Base-by-base conservation (phyloP, 2,113 vertebrate genomes). In the Cyanocitta stelleri region DNA sequence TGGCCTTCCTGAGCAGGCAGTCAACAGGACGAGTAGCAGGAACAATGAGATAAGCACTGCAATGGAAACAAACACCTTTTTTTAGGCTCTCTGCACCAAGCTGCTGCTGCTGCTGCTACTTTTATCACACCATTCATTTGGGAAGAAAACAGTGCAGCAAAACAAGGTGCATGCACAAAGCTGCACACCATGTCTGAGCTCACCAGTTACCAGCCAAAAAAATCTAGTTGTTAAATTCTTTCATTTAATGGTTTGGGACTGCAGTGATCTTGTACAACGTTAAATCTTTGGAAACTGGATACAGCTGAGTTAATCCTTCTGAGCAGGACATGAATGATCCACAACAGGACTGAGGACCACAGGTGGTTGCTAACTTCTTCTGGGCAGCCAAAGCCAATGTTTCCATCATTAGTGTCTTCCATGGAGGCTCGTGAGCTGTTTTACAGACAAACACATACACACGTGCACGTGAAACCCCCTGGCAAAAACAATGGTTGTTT, bases 401-500 rank as follows among this genome's bases (percentile, higher is more conserved):
- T 81, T 75, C 30, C 48, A 55, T 56, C 1, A 1, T 6, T 41
- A 13, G 2, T 1, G 21, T 46, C 73, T 72, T 81, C 68, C 26
- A 21, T 37, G 23, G 67, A 82, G 58, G 35, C 39, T 73, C n/a
- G 58, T 54, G 81, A 71, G 76, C 58, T 86, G 30, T 84, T 94
- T 90, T 75, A 62, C 52, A 92, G 72, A 90, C 52, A 93, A 94
- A 95, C 48, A 93, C 46, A 92, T 17, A 82, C 43, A 63, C 92
- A 91, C 44, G 17, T 96, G 93, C 75, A 79, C 1, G 1, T 77
- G 87, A 88, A 95, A 81, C 61, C 83, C 44, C 73, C 49, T 77
- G 61, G 92, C 92, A 94, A 93, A 96, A 96, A 90, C 92, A 96
- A 84, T 85, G 76, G 90, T 49, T 92, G 88, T 46, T 97, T 97